Evolutionary conservation across 2,888 invertebrate species (phyloP).

Genomic region (Drosophila picticornis): DNA sequence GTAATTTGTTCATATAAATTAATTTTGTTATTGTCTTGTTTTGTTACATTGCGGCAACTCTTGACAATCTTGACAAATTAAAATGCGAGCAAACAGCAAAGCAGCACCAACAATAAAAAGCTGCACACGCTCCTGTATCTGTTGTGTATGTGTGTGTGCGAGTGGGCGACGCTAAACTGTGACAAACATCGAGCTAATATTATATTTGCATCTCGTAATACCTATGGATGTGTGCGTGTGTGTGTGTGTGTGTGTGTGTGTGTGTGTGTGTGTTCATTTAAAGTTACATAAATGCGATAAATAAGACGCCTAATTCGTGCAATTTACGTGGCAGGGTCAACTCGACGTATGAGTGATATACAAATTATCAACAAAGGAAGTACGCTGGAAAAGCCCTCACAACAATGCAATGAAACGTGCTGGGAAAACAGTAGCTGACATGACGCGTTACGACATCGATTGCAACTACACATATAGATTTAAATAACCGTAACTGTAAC

Average conservation of each 20-base stretch:
- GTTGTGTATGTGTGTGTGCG: conserved; percentile 7
- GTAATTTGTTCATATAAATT: conserved; percentile 2
- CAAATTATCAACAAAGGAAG: conserved; percentile 49
- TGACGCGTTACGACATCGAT: conserved; percentile 4
- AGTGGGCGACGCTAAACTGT: conserved; percentile 27
- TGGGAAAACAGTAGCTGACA: conserved; percentile 30
- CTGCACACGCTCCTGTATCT: conserved; percentile 34
- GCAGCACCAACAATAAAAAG: conserved; percentile 20
- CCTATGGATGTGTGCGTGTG: conserved; percentile 46
- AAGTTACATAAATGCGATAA: conserved; percentile 54
- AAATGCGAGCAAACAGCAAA: conserved; percentile 39
- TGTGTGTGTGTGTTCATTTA: conserved; percentile 8
- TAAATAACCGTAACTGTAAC: neutral
- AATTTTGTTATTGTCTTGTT: conserved; percentile 12
- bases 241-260: conserved; percentile 16
- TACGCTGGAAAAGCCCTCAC: conserved; percentile 26
- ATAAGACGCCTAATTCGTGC: conserved; percentile 64
- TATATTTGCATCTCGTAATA: conserved; percentile 41
- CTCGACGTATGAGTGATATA: conserved; percentile 62
- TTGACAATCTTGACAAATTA: conserved; percentile 51
- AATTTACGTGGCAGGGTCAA: conserved; percentile 55
- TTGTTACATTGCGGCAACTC: conserved; percentile 29
- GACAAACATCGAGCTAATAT: conserved; percentile 29
- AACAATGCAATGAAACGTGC: conserved; percentile 14
- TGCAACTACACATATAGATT: neutral